Percentiles rank a stretch among this genome's conserved stretches.
These are phyloP conservation scores for Plagodis pulveraria DNA, from an alignment of 2,888 invertebrate genomes.

Conservation along the genomic window DNA sequence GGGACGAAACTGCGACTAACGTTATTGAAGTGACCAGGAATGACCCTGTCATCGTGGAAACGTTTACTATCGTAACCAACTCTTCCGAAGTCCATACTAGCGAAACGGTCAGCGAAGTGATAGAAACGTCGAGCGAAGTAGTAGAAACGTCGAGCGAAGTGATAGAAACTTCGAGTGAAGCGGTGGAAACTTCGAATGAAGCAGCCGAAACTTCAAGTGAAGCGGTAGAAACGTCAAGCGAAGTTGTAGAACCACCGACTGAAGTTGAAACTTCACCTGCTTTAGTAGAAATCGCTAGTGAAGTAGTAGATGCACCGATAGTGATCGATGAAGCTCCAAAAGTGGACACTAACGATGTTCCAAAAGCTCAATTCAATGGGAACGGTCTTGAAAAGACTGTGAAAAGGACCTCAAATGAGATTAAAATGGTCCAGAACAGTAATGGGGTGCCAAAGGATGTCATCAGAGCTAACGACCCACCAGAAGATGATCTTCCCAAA, in stretches of 20 bases:
- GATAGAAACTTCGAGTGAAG: constrained; percentile 4
- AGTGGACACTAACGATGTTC: constrained; percentile 5
- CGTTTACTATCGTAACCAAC: constrained; percentile 23
- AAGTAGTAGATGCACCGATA: constrained; percentile 11
- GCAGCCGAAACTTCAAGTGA: constrained; percentile 12
- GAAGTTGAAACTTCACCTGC: constrained; percentile 13
- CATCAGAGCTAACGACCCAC: constrained; percentile 76
- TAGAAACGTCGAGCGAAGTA: constrained; percentile 9
- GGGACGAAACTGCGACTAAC: constrained; percentile 61
- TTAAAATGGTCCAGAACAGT: constrained; percentile 68
- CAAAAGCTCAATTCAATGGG: constrained; percentile 48
- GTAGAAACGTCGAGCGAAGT: constrained; percentile 7
- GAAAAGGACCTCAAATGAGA: constrained; percentile 72
- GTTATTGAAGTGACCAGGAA: constrained; percentile 36
- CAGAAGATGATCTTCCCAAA: constrained; percentile 78
- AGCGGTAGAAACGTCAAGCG: constrained; percentile 15
- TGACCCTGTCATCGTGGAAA: constrained; percentile 42
- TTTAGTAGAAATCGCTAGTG: constrained; percentile 15
- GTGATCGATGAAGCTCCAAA: constrained; percentile 24
- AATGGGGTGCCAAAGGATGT: constrained; percentile 73
- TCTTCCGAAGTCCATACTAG: constrained; percentile 14
- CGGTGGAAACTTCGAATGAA: constrained; percentile 3
- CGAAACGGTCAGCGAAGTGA: constrained; percentile 16
- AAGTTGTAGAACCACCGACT: constrained; percentile 1
- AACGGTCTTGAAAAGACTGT: constrained; percentile 43